phyloP scores from a whole-genome alignment of 2,888 invertebrate genomes.

The Globia sparganii region DNA sequence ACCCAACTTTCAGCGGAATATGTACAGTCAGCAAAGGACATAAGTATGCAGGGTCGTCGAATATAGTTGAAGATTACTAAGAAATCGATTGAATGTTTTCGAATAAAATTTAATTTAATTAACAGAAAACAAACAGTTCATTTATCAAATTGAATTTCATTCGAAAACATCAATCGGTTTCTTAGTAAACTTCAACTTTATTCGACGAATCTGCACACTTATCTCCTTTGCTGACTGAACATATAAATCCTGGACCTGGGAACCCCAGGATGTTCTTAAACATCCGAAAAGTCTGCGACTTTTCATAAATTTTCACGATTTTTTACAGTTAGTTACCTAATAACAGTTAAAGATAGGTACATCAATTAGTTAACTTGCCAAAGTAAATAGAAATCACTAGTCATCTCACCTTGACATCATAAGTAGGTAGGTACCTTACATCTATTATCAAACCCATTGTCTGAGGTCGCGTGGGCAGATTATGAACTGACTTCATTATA shows the following conservation, averaged over 20 bases:
- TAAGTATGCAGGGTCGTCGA: too few species aligned
- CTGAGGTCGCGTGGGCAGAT: slow-evolving; percentile 59
- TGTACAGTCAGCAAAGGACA: too few species aligned
- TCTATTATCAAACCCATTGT: slow-evolving; percentile 63
- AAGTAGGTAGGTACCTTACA: slow-evolving; percentile 18
- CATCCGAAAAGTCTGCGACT: neutral
- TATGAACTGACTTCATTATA: slow-evolving; percentile 48
- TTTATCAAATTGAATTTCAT: too few species aligned
- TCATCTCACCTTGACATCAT: slow-evolving; percentile 70
- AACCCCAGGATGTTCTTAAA: neutral
- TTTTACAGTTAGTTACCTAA: neutral
- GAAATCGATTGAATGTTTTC: too few species aligned
- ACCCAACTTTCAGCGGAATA: neutral
- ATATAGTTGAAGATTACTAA: too few species aligned
- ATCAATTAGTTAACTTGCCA: slow-evolving; percentile 29
- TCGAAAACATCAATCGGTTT: too few species aligned
- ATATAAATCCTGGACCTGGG: neutral
- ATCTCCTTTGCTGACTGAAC: too few species aligned
- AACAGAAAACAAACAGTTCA: too few species aligned
- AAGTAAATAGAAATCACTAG: slow-evolving; percentile 65
- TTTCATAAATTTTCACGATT: too few species aligned
- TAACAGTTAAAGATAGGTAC: neutral
- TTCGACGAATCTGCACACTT: too few species aligned
- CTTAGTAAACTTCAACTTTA: too few species aligned
- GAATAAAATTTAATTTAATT: too few species aligned